phyloP scores from a whole-genome alignment of 53 echinoderm and acorn worm genomes.

The Echinarachnius parma region DNA sequence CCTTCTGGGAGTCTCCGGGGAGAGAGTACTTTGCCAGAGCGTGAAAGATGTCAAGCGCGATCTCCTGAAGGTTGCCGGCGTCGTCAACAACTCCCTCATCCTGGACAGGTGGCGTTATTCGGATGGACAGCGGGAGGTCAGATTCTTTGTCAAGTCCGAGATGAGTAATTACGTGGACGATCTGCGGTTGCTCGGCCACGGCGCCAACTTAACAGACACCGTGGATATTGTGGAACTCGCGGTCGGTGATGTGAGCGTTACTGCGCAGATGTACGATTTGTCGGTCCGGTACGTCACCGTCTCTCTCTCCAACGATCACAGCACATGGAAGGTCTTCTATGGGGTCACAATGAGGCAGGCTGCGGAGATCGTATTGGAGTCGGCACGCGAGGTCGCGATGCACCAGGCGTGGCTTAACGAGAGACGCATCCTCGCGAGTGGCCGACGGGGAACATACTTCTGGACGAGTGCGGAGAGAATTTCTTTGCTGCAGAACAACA shows the following conservation, averaged over 20 bases:
- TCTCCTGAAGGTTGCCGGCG: slow-evolving; percentile 52
- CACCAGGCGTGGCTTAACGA: slow-evolving; percentile 88
- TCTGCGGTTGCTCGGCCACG: slow-evolving; percentile 39
- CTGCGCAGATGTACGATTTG: slow-evolving; percentile 28
- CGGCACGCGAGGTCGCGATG: slow-evolving; percentile 73
- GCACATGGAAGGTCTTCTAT: slow-evolving; percentile 79
- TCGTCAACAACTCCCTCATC: slow-evolving; percentile 70
- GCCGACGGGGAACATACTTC: slow-evolving; percentile 65
- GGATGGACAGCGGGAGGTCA: slow-evolving; percentile 59
- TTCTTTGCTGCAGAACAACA: slow-evolving; percentile 63
- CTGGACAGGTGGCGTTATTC: slow-evolving; percentile 64
- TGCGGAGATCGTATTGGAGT: slow-evolving; percentile 62
- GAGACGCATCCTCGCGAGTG: slow-evolving; percentile 51
- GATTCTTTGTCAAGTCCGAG: slow-evolving; percentile 73
- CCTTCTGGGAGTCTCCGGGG: slow-evolving; percentile 52
- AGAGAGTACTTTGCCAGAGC: slow-evolving; percentile 46
- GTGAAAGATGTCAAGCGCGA: slow-evolving; percentile 32
- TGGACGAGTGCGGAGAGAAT: slow-evolving; percentile 73
- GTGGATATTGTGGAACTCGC: background rate
- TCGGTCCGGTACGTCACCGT: slow-evolving; percentile 32
- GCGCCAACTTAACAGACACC: slow-evolving; percentile 20
- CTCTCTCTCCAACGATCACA: slow-evolving; percentile 40
- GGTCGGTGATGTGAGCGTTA: slow-evolving; percentile 24
- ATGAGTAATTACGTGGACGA: slow-evolving; percentile 26
- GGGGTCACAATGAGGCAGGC: slow-evolving; percentile 65